Evolutionary conservation across 1,140 invertebrate genomes (phyloP), one percentile per base, ranked within the genome.

Genomic region (Goniozus legneri): DNA sequence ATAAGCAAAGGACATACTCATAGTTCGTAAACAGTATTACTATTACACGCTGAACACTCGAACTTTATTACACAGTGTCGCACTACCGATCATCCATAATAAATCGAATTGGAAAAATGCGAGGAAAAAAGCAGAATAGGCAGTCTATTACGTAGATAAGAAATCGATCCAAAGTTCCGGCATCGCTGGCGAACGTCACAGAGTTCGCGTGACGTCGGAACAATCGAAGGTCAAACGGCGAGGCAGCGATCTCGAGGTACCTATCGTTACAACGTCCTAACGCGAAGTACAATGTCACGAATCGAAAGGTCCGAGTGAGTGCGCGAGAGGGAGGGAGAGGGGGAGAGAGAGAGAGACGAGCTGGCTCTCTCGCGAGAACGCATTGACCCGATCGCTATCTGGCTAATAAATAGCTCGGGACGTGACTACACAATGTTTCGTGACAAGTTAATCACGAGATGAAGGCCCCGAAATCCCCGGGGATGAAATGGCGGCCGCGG

Each of bases 361-460:
- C n/a, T n/a, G n/a, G n/a, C n/a, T n/a, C n/a, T n/a, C n/a, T 27
- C 24, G 24, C 4, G 24, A 27, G 24, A 27, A 10, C 24, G 24
- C 10, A 4, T 6, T 4, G 4, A 27, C 20, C 24, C 32, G 56
- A 60, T 60, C 44, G 33, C 58, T 58, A 60, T 60, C 57, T 48
- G 48, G 33, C 40, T 71, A 72, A 72, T 70, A 67, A 69, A 70
- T 71, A 66, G 61, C 52, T 60, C 56, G 53, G 64, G 61, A 68
- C 67, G 59, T 72, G 68, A 73, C 69, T 72, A 44, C 12, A 59
- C 59, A 60, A 56, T 60, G 65, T 71, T 72, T 72, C 62, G 57
- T 72, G 69, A 73, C 69, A 70, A 72, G 65, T 72, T 70, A 72
- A 73, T 73, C 68, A 69, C 53, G 60, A 47, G 41, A 50, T 37